Evolutionary conservation across 2,113 vertebrate genomes (phyloP), one percentile per base, ranked within the genome.

Genomic region (Cepphus grylle): DNA sequence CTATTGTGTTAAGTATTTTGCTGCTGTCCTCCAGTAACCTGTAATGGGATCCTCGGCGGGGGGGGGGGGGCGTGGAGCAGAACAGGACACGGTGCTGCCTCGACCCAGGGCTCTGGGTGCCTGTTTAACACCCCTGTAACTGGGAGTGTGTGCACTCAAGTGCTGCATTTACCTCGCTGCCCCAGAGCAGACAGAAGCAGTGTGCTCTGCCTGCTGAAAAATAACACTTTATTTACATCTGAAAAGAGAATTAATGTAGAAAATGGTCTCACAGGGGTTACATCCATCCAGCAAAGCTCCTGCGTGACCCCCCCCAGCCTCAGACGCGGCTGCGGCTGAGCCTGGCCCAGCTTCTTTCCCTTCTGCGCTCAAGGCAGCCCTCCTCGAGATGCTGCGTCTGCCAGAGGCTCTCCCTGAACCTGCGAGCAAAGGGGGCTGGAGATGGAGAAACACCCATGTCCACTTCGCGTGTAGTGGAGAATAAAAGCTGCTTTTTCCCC

Each of bases 141-240:
- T 8, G 25, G 13, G 15, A 27, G 12, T 0, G 42, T 1, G 26
- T 12, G 12, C 3, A 12, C 58, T 55, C 12, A 5, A 3, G 9
- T 7, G 32, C 36, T 40, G 38, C 15, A 3, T 40, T 27, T 15
- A n/a, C 20, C 56, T 22, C 20, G 4, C 12, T 36, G 58, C 56
- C 61, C 36, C 61, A 2, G 21, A 38, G 62, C 53, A 45, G 30
- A 67, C 29, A 34, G 42, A 62, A 72, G 56, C 53, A 58, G 40
- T 21, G 3, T 9, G 30, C 70, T 83, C 71, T 70, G 15, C 73
- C 82, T 81, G 81, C 93, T 96, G 74, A 95, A 96, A 97, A 96
- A 97, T 89, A 97, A 94, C 86, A 16, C 2, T 97, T 96, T 96
- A 97, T 97, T 97, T 93, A 94, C 95, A 94, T 40, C 47, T 79